Evolutionary conservation across 2,797 vertebrate species (phyloP), one percentile per base, ranked within the genome.

Genomic region (Pteropus rufus): DNA sequence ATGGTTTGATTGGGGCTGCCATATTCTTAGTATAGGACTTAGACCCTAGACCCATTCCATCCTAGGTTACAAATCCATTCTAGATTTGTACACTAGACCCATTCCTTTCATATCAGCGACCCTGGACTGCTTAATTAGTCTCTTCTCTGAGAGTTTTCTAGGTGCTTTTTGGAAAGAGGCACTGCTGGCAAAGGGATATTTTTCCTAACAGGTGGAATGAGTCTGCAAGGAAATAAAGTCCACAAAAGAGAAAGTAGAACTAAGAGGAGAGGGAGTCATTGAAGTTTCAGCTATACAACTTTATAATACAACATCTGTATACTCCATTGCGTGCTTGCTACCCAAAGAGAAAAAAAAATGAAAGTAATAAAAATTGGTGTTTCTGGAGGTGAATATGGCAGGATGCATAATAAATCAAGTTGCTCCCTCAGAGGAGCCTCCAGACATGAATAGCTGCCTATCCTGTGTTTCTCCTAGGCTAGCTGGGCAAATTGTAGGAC

Each of bases 101-200:
- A 49, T 49, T 49, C 49, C 49, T 18, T 49, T 49, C 49, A 16
- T 49, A 49, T 49, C 49, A 49, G 15, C 5, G 5, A 19, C 14
- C 26, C 39, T 11, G 12, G 16, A 7, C 52, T 56, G 44, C 62
- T 21, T 19, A 67, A 8, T 62, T 31, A 29, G 0, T 41, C 82
- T 83, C 49, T 92, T 69, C 18, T 12, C 26, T 10, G 58, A 64
- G 8, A 65, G 26, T n/a, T 77, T 87, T 76, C 72, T 60, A 93
- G 46, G 31, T 3, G 6, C n/a, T 65, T 34, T 36, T 1, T 65
- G 36, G 3, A 73, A 77, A 56, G 19, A 60, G 10, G 2, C 26
- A 6, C 9, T 24, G 21, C 46, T 89, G 2, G 1, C 36, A 12
- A 8, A 7, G 3, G 7, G 9, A 5, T 39, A 60, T 0, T 26